A percentile compares a stretch with the other conserved stretches of the same genome.
These are phyloP conservation scores for Amazona finschi DNA, from an alignment of 2,797 vertebrate species.

Conservation along the genomic window DNA sequence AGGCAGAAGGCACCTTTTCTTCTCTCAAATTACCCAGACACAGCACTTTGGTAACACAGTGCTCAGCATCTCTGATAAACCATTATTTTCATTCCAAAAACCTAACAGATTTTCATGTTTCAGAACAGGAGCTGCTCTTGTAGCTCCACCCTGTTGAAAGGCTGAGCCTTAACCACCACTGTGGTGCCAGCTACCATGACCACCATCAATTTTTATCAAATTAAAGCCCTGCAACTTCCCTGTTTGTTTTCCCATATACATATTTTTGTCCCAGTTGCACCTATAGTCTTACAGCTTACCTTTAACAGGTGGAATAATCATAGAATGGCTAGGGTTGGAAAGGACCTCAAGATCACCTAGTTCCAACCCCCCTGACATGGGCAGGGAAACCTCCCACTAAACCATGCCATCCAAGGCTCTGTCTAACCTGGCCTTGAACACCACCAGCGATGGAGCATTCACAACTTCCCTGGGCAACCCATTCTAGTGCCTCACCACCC, in stretches of 20 bases:
- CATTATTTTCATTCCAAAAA: neutral
- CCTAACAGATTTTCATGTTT: neutral
- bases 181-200: neutral
- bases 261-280: neutral
- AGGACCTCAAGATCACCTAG: neutral
- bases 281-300: neutral
- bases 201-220: neutral
- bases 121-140: neutral
- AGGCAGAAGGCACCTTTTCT: neutral
- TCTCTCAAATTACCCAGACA: neutral
- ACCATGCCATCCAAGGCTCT: neutral
- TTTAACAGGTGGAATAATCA: neutral
- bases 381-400: neutral
- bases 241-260: neutral
- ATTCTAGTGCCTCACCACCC: neutral
- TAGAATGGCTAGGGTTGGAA: neutral
- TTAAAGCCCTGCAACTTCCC: neutral
- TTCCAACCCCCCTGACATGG: neutral
- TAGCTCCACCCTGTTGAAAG: neutral
- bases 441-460: neutral
- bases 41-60: neutral
- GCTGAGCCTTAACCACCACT: accelerated
- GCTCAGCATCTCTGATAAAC: neutral
- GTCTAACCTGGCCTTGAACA: neutral
- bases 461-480: neutral